Percentiles rank a stretch among this genome's conserved stretches.
Evolutionary conservation across 2,113 vertebrate species (phyloP).

Genomic region (Protobothrops mucrosquamatus): DNA sequence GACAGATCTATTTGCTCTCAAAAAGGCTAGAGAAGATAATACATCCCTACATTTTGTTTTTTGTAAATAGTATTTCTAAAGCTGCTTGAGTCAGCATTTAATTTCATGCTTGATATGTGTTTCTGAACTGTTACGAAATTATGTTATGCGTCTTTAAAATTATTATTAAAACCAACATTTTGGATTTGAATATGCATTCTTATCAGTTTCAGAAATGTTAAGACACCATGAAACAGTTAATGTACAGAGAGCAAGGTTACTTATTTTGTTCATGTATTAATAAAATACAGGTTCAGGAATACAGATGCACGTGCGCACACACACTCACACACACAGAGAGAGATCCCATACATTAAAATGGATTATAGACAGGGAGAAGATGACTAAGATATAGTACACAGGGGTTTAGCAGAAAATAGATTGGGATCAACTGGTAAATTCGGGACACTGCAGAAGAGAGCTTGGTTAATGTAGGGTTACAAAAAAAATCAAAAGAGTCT

Average conservation of each 20-base stretch:
- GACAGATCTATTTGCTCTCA: neutral
- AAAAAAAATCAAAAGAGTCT: neutral
- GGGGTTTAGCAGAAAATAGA: neutral
- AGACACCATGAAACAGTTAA: neutral
- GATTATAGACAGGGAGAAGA: neutral
- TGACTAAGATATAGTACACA: neutral
- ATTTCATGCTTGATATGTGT: neutral
- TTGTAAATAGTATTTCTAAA: neutral
- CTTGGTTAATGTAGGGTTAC: neutral
- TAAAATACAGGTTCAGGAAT: neutral
- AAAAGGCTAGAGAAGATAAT: neutral
- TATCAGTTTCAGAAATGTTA: neutral
- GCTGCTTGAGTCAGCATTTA: neutral
- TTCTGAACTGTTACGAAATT: neutral
- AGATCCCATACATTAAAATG: neutral
- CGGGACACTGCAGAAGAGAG: neutral
- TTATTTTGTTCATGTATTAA: neutral
- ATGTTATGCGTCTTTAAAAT: neutral
- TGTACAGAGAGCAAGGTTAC: neutral
- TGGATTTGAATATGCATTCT: neutral
- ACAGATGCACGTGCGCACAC: neutral
- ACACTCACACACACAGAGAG: neutral
- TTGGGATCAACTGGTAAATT: neutral
- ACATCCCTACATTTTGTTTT: neutral
- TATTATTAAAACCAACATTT: neutral